These are phyloP conservation scores for Lepidostoma basale DNA, from an alignment of 1,140 invertebrate species.

Conservation along the genomic window DNA sequence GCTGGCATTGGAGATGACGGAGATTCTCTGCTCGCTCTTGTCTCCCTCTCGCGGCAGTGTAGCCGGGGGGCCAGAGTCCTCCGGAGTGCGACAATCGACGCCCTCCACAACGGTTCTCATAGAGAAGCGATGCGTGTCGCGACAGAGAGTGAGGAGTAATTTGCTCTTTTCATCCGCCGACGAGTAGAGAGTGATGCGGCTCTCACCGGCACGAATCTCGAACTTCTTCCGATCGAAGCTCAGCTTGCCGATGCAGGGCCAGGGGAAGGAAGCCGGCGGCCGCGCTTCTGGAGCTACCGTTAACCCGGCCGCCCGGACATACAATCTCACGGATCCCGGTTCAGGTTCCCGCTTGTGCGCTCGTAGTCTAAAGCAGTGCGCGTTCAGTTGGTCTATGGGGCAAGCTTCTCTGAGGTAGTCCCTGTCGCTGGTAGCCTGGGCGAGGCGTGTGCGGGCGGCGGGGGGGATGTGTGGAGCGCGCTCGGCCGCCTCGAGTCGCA, in stretches of 20 bases:
- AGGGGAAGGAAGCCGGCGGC: constrained; percentile 77
- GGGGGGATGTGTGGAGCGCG: constrained; percentile 66
- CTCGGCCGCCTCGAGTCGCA: constrained; percentile 84
- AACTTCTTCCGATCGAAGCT: constrained; percentile 97
- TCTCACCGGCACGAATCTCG: constrained; percentile 87
- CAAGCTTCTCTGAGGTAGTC: constrained; percentile 90
- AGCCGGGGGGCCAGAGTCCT: constrained; percentile 66
- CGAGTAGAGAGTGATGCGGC: constrained; percentile 88
- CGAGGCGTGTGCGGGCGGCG: constrained; percentile 70
- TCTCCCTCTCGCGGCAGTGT: constrained; percentile 67
- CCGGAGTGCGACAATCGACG: constrained; percentile 79
- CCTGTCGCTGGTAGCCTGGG: constrained; percentile 76
- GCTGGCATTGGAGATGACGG: constrained; percentile 80
- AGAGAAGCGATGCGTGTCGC: constrained; percentile 92
- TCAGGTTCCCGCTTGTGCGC: constrained; percentile 80
- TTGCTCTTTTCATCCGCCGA: constrained; percentile 91
- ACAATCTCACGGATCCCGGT: constrained; percentile 75
- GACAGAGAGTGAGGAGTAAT: constrained; percentile 85
- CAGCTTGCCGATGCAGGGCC: constrained; percentile 92
- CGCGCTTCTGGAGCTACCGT: constrained; percentile 78
- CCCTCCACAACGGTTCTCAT: constrained; percentile 89
- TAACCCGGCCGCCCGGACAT: constrained; percentile 85
- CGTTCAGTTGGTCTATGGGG: constrained; percentile 83
- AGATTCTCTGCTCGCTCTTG: constrained; percentile 82
- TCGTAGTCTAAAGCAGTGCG: constrained; percentile 88